Percentiles rank a stretch among this genome's conserved stretches.
phyloP scores from a whole-genome alignment of 2,797 vertebrate genomes.

The Aviceda leuphotes region DNA sequence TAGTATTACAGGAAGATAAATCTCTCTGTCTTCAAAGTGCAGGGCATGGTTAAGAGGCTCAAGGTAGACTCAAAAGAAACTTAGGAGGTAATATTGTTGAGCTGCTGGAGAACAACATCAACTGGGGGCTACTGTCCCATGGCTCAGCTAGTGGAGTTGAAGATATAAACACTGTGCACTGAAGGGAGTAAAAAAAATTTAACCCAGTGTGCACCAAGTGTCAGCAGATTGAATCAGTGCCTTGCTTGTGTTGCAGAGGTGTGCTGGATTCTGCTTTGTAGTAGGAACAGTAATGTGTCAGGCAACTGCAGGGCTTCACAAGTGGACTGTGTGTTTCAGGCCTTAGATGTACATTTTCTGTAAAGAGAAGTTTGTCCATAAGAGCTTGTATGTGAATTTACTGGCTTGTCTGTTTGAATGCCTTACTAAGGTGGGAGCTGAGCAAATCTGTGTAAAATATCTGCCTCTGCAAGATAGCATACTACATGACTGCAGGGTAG shows the following conservation, averaged over 20 bases:
- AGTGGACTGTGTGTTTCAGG: neutral
- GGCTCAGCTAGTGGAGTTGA: neutral
- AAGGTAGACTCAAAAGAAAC: neutral
- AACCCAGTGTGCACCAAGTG: neutral
- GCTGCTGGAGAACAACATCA: neutral
- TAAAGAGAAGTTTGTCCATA: neutral
- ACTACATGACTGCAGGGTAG: neutral
- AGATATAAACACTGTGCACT: neutral
- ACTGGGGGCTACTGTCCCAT: neutral
- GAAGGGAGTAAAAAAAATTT: neutral
- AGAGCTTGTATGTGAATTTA: neutral
- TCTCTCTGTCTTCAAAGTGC: neutral
- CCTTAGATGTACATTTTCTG: neutral
- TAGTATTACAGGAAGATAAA: neutral
- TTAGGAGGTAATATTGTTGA: neutral
- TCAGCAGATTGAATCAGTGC: neutral
- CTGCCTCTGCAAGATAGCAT: neutral
- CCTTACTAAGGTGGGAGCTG: neutral
- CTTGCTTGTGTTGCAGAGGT: neutral
- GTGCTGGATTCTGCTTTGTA: neutral
- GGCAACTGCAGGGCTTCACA: neutral
- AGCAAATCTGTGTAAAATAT: neutral
- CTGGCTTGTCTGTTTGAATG: neutral
- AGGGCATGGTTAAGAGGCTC: neutral
- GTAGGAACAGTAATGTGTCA: neutral